These are phyloP conservation scores for Melanotaenia parkinsoni DNA, from an alignment of 2,797 vertebrate genomes.

Conservation along the genomic window DNA sequence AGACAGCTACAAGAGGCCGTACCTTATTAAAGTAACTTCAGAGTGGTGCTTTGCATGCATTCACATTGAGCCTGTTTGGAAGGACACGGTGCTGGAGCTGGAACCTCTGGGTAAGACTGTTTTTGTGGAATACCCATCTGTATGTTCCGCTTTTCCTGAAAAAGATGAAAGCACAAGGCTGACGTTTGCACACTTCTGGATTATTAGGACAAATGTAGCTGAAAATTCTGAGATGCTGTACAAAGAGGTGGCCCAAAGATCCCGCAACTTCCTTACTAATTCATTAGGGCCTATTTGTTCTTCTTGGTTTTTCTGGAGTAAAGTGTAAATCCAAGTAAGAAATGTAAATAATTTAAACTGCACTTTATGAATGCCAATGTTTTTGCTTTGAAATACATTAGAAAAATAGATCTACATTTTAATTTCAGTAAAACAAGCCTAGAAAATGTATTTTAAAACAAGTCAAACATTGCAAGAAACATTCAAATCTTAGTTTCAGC, in stretches of 20 bases:
- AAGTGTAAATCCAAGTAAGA: conserved; percentile 17
- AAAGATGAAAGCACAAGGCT: conserved; percentile 16
- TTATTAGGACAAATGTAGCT: neutral
- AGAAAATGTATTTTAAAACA: too few relatives aligned
- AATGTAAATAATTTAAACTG: neutral
- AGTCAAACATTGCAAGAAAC: too few relatives aligned
- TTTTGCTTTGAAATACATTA: neutral
- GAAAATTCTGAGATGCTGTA: conserved; percentile 22
- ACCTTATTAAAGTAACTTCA: conserved; percentile 95
- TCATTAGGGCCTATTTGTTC: conserved; percentile 28
- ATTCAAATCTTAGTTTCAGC: too few relatives aligned
- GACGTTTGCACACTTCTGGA: neutral
- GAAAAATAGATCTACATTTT: too few relatives aligned
- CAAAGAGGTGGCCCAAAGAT: conserved; percentile 1
- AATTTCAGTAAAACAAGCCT: too few relatives aligned
- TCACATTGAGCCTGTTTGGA: conserved; percentile 96
- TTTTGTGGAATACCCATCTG: neutral
- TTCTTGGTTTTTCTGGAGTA: conserved; percentile 7
- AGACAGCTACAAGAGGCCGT: conserved; percentile 92
- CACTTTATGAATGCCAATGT: neutral
- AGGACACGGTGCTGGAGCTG: conserved; percentile 90
- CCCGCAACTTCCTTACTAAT: conserved; percentile 38
- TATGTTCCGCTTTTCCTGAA: conserved; percentile 21
- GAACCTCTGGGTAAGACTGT: conserved; percentile 87
- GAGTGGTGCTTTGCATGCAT: conserved; percentile 98